Evolutionary conservation across 2,888 invertebrate species (phyloP).

Genomic region (Belgica antarctica): DNA sequence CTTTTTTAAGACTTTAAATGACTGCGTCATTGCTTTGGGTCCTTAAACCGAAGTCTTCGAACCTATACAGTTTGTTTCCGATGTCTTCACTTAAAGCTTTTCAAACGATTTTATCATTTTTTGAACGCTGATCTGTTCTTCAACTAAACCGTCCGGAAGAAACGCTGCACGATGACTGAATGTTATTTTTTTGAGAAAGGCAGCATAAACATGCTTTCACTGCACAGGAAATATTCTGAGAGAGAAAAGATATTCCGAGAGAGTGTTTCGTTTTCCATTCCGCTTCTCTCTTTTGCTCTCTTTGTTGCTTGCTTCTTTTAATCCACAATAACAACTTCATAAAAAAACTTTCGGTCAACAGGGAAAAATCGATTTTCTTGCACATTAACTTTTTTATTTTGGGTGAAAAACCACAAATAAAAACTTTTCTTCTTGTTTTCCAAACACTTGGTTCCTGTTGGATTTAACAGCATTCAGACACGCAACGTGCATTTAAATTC

Average conservation of each 20-base stretch:
- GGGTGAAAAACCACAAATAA: not conserved
- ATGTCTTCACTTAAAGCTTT: no score
- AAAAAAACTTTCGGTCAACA: not conserved
- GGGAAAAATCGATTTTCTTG: no score
- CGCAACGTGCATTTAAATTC: constrained; percentile 35
- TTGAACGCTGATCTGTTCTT: no score
- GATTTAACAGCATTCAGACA: constrained; percentile 25
- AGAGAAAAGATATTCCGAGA: not conserved
- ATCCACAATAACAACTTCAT: no score
- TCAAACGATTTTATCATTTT: constrained; percentile 3
- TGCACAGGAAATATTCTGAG: not conserved
- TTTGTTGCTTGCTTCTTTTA: no score
- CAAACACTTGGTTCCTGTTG: not conserved
- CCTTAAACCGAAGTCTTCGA: not conserved
- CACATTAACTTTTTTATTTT: no score
- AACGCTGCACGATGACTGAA: constrained; percentile 29
- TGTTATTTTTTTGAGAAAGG: constrained; percentile 4
- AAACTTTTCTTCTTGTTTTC: constrained; percentile 2
- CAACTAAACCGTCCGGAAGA: constrained; percentile 30
- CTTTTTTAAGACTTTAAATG: not conserved
- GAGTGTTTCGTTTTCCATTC: not conserved
- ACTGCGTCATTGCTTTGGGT: not conserved
- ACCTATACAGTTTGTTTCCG: no score
- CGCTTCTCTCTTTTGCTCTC: not conserved
- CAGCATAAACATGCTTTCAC: constrained; percentile 26